Base-by-base conservation (phyloP, 2,797 vertebrate species). In the Crocodylus rhombifer region DNA sequence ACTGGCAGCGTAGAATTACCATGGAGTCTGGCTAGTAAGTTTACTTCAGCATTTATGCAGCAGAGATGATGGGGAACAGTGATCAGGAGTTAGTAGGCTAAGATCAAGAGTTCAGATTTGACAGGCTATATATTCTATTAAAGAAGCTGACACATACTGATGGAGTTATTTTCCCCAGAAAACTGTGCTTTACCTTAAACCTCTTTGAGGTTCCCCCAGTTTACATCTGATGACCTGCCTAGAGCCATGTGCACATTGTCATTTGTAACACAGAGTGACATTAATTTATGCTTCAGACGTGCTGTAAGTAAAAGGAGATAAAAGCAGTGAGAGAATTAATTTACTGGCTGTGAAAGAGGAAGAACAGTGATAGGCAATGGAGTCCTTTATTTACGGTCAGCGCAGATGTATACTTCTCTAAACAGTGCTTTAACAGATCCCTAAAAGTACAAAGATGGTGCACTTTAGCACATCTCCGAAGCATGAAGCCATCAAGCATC, bases 391-490 rank as follows among this genome's bases (percentile, higher is more conserved):
- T 89, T 75, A 62, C 69, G 56, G 4, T 78, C 65, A 28, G 1
- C 14, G 28, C 2, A 86, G 80, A 36, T 33, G 51, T 0, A 86
- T 36, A 36, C 42, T 87, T 77, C 71, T 25, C 55, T 77, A 9
- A 18, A 63, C 20, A 67, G 73, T 75, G 86, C 42, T 33, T 33
- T 30, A 67, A 36, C 30, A 12, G 17, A 33, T n/a, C 33, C 21
- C 18, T 5, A 51, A 51, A 51, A 51, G 42, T 51, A 51, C 42
- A 51, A 51, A 51, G 10, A 5, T 33, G 65, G 7, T 67, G 77
- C 51, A 21, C 79, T 77, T 93, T 79, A 84, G 58, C 28, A 30
- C n/a, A 87, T 33, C 28, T 87, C 87, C 89, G 51, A 85, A 92
- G 67, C 79, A 28, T 56, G 58, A 81, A 83, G 3, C 8, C 74